Conservation (phyloP, 2,888 invertebrate genomes). For the Ctenicera cuprea region DNA sequence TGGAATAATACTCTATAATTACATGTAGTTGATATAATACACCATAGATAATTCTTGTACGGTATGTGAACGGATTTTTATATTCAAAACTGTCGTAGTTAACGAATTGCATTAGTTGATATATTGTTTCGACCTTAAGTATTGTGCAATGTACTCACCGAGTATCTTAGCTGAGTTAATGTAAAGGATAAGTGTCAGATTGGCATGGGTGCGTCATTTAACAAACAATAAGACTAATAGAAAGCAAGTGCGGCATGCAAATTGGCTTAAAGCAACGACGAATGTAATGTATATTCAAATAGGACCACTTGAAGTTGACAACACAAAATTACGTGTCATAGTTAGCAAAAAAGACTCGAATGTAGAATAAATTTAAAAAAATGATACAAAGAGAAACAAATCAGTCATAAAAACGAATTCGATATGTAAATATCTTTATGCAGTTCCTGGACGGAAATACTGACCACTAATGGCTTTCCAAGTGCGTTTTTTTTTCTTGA, state of each 20-base stretch:
- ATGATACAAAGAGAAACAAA: conserved; percentile 13
- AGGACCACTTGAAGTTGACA: not conserved
- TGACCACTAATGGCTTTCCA: conserved; percentile 54
- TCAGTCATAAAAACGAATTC: conserved; percentile 35
- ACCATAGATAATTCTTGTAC: conserved; percentile 23
- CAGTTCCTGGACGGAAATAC: conserved; percentile 46
- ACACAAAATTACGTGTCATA: not conserved
- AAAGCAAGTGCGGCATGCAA: conserved; percentile 49
- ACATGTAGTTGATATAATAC: not conserved
- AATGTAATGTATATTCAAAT: conserved; percentile 1
- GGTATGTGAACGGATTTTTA: conserved; percentile 1
- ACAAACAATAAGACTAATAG: conserved; percentile 52
- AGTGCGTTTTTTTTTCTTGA: conserved; percentile 42
- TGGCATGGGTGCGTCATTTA: conserved; percentile 48
- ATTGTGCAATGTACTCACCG: conserved; percentile 20
- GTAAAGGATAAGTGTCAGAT: conserved; percentile 39
- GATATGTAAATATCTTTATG: conserved; percentile 51
- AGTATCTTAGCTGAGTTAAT: conserved; percentile 23
- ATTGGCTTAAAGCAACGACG: conserved; percentile 34
- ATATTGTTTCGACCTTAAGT: conserved; percentile 33
- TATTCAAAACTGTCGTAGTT: conserved; percentile 27
- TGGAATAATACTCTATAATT: not conserved
- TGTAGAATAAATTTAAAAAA: not conserved
- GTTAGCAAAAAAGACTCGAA: conserved; percentile 1
- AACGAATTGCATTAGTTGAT: conserved; percentile 31